These are phyloP conservation scores for Cephus rjabovi DNA, from an alignment of 2,888 invertebrate genomes.

Conservation along the genomic window DNA sequence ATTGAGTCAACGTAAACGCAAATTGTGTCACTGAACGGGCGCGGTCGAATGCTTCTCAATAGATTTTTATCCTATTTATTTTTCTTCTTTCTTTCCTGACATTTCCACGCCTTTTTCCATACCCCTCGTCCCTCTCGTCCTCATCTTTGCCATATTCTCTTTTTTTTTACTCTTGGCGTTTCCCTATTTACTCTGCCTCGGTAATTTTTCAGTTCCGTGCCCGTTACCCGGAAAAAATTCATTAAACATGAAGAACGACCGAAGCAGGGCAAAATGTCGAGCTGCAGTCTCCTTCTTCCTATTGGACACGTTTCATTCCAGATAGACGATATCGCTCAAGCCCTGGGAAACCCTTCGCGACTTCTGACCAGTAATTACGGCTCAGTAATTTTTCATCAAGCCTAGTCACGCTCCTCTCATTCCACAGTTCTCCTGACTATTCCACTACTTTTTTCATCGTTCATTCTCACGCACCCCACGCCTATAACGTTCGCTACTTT, in stretches of 20 bases:
- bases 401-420: not conserved
- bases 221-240: constrained; percentile 8
- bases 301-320: not conserved
- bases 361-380: not conserved
- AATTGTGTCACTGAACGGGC: not conserved
- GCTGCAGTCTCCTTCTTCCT: not conserved
- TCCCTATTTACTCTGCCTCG: not conserved
- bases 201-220: constrained; percentile 22
- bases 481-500: not conserved
- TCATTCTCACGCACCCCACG: not conserved
- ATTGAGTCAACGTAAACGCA: not conserved
- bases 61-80: not conserved
- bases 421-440: not conserved
- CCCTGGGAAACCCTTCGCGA: not conserved
- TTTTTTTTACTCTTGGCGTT: constrained; percentile 1
- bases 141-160: constrained; percentile 7
- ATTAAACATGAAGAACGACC: constrained; percentile 10
- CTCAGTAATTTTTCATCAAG: not conserved
- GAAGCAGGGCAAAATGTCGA: not conserved
- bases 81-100: not conserved
- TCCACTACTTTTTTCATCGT: not conserved
- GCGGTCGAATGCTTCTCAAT: not conserved
- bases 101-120: constrained; percentile 1
- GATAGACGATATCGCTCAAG: not conserved
- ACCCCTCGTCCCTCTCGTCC: constrained; percentile 15